Evolutionary conservation across 2,113 vertebrate species (phyloP).

Genomic region (Misgurnus anguillicaudatus): DNA sequence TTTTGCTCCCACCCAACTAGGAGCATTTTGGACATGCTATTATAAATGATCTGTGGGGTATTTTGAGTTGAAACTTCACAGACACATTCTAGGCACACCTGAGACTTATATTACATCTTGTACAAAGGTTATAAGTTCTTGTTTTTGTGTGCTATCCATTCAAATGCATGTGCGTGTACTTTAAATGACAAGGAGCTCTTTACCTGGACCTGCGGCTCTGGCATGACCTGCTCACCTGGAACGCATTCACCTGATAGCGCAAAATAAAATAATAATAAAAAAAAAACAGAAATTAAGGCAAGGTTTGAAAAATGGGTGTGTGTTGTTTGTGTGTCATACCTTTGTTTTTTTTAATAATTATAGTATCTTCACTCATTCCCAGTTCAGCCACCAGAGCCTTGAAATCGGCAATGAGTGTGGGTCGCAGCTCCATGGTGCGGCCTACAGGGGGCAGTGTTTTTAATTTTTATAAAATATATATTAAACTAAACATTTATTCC

Average conservation of each 20-base stretch:
- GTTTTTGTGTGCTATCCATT: not conserved
- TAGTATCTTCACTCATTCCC: constrained; percentile 72
- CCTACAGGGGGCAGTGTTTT: constrained; percentile 67
- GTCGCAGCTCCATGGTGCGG: constrained; percentile 73
- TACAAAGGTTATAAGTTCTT: not conserved
- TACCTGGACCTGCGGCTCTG: constrained; percentile 60
- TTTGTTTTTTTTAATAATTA: constrained; percentile 77
- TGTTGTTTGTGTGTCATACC: constrained; percentile 64
- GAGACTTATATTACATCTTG: too few relatives aligned
- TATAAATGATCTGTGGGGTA: too few relatives aligned
- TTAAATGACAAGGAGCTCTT: not conserved
- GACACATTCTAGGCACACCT: too few relatives aligned
- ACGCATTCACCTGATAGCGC: constrained; percentile 78
- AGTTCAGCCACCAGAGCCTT: constrained; percentile 74
- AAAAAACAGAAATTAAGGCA: not conserved
- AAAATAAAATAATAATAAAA: not conserved
- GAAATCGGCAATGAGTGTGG: constrained; percentile 79
- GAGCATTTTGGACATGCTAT: too few relatives aligned
- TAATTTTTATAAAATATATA: not conserved
- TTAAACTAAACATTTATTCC: not conserved
- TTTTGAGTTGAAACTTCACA: too few relatives aligned
- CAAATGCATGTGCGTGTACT: not conserved
- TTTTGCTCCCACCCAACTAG: too few relatives aligned
- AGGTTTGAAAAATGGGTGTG: not conserved
- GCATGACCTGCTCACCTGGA: constrained; percentile 68